Percentiles rank a stretch among this genome's conserved stretches.
phyloP scores from a whole-genome alignment of 2,797 vertebrate genomes.

The Clamator glandarius region DNA sequence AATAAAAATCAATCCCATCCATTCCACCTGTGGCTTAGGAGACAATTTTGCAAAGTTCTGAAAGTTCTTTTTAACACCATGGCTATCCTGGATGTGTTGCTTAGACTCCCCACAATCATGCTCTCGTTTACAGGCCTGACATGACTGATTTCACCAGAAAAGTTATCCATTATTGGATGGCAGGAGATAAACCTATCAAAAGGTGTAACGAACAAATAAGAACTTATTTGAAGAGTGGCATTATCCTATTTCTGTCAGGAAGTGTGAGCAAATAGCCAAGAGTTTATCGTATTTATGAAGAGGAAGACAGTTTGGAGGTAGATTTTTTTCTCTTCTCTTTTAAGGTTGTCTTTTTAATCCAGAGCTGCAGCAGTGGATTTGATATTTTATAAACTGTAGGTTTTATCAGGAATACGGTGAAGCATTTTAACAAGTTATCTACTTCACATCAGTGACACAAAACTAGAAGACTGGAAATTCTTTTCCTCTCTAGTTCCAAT shows the following conservation, averaged over 20 bases:
- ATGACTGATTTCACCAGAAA: slow-evolving; percentile 54
- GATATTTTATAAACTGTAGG: slow-evolving; percentile 52
- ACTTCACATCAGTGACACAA: not conserved
- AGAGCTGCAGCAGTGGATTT: slow-evolving; percentile 53
- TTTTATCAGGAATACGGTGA: slow-evolving; percentile 61
- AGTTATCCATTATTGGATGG: slow-evolving; percentile 57
- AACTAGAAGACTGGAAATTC: not conserved
- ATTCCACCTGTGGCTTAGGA: not conserved
- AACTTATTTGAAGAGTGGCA: slow-evolving; percentile 65
- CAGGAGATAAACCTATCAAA: slow-evolving; percentile 71
- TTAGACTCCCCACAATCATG: slow-evolving; percentile 5
- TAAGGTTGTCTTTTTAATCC: slow-evolving; percentile 66
- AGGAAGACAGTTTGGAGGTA: slow-evolving; percentile 38
- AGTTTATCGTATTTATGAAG: slow-evolving; percentile 55
- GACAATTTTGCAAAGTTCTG: slow-evolving; percentile 32
- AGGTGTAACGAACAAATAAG: slow-evolving; percentile 61
- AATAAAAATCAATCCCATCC: slow-evolving; percentile 34
- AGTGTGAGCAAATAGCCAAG: slow-evolving; percentile 46
- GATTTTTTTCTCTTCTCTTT: slow-evolving; percentile 8
- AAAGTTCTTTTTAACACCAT: slow-evolving; percentile 16
- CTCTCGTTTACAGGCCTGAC: slow-evolving; percentile 45
- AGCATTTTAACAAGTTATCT: slow-evolving; percentile 44
- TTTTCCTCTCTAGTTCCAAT: not conserved
- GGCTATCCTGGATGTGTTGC: not conserved
- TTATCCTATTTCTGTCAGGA: slow-evolving; percentile 68